Evolutionary conservation across 2,113 vertebrate genomes (phyloP).

Genomic region (Triplophysa dalaica): DNA sequence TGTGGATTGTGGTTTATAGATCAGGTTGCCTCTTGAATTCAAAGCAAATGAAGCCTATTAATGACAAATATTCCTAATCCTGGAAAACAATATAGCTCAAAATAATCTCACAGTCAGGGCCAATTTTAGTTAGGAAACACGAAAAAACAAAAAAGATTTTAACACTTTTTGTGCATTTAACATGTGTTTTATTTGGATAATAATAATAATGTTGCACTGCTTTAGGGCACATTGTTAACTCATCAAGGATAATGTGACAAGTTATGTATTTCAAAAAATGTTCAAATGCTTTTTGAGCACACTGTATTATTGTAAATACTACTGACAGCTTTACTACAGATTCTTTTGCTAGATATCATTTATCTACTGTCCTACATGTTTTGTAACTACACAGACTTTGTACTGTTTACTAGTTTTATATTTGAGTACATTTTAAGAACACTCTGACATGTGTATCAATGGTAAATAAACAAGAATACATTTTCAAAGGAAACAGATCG

Average conservation of each 20-base stretch:
- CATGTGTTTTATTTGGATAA: conserved; percentile 8
- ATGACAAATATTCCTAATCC: neutral
- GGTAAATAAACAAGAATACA: too few relatives aligned
- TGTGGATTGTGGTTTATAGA: neutral
- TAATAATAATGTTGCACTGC: neutral
- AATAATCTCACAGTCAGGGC: neutral
- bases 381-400: too few relatives aligned
- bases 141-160: too few relatives aligned
- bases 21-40: neutral
- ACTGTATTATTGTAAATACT: neutral
- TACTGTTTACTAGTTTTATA: too few relatives aligned
- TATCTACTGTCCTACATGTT: too few relatives aligned
- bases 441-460: too few relatives aligned
- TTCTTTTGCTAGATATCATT: too few relatives aligned
- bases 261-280: neutral
- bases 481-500: conserved; percentile 8
- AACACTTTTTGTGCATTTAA: neutral
- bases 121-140: neutral
- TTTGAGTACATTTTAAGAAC: too few relatives aligned
- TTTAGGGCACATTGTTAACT: neutral
- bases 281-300: too few relatives aligned
- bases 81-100: neutral
- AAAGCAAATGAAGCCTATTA: neutral
- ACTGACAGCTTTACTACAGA: neutral
- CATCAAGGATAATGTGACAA: neutral